Base-by-base conservation (phyloP, 2,888 invertebrate genomes). In the Xestia c-nigrum region DNA sequence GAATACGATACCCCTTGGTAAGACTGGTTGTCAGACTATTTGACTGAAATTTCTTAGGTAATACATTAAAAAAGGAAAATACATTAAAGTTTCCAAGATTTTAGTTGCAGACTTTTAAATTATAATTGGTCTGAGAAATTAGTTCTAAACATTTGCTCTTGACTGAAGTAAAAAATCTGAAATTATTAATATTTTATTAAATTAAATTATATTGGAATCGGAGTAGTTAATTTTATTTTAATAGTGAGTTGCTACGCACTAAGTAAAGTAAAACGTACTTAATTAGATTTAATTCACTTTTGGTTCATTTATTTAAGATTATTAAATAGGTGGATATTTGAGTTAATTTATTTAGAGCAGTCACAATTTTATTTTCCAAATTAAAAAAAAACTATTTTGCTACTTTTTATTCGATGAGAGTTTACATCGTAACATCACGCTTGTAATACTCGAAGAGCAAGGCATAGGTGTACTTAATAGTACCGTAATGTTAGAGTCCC, bases 261-360 rank as follows among this genome's bases (percentile, higher is more conserved):
- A 57, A 5, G 6, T 43, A 79, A 83, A 79, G 72, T 79, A 64
- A 75, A 50, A 79, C 2, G 0, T 73, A 31, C 3, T 31, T 31
- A 72, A 80, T 80, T 83, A 24, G 43, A 73, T 76, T 76, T 63
- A 16, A 52, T 61, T 81, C 14, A 59, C 19, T 40, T 61, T 66
- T 40, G 0, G 10, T 10, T 47, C 9, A 24, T 16, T 46, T 67
- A 55, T 61, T 72, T 69, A 14, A 16, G 19, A n/a, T 61, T 70
- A 14, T 19, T 55, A 66, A 14, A 57, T 57, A 50, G 31, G 3
- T 31, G n/a, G n/a, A 38, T 24, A n/a, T 47, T 65, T 43, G 4
- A 65, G 38, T 21, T 7, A 40, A n/a, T 14, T 73, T 19, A n/a
- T 38, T 57, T 69, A 3, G 4, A 5, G 4, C n/a, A 38, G 1